A percentile compares a stretch with the other conserved stretches of the same genome.
Evolutionary conservation across 2,113 vertebrate species (phyloP).

Genomic region (Glaucidium brasilianum): DNA sequence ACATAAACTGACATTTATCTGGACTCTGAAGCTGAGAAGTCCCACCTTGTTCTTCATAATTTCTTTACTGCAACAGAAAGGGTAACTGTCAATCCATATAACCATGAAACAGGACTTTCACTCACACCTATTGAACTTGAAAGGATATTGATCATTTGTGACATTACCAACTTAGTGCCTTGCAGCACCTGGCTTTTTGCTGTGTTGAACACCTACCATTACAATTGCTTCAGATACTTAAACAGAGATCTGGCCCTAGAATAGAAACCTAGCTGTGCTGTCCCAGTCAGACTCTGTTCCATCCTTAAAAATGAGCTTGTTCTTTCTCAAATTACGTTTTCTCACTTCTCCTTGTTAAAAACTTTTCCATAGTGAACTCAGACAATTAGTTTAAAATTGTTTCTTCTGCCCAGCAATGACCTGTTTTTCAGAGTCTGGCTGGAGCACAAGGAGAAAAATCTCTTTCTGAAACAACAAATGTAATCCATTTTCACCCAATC

Average conservation of each 20-base stretch:
- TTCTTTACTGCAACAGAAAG: not conserved
- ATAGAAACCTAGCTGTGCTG: not conserved
- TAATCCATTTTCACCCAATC: not conserved
- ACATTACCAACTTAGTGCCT: not conserved
- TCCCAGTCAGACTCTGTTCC: not conserved
- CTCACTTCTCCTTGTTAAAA: slow-evolving; percentile 26
- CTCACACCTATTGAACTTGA: not conserved
- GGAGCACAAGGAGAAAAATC: not conserved
- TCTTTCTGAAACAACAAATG: not conserved
- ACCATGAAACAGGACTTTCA: not conserved
- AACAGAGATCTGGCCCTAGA: not conserved
- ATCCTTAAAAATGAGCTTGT: not conserved
- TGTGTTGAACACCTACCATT: not conserved
- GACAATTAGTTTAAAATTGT: not conserved
- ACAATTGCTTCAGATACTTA: not conserved
- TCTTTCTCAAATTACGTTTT: not conserved
- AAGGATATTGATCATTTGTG: not conserved
- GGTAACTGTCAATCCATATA: not conserved
- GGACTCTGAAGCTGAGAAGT: not conserved
- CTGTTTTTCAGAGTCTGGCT: slow-evolving; percentile 15
- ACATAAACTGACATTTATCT: not conserved
- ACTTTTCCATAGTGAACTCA: slow-evolving; percentile 50
- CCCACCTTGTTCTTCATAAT: not conserved
- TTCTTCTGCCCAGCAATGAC: slow-evolving; percentile 5
- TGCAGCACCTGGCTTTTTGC: not conserved